Percentiles rank a stretch among this genome's conserved stretches.
Conservation (phyloP, 1,140 invertebrate genomes). For the Gonatopus flavifemur region DNA sequence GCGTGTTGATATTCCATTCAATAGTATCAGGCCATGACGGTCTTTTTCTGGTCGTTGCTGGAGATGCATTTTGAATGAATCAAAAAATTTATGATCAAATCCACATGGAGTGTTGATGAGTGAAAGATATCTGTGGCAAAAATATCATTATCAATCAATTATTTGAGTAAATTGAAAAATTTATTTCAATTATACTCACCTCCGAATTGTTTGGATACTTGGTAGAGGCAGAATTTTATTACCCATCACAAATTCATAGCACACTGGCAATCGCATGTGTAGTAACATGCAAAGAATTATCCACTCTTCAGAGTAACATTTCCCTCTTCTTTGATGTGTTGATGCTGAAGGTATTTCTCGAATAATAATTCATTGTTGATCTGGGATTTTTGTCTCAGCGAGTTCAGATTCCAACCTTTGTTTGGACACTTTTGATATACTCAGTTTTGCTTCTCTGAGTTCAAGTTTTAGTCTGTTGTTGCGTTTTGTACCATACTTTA, state of each 20-base stretch:
- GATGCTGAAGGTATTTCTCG: no score
- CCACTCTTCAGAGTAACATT: background rate
- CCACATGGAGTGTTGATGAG: conserved; percentile 9
- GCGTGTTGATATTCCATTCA: conserved; percentile 14
- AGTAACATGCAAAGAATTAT: background rate
- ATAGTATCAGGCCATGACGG: conserved; percentile 10
- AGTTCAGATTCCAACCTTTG: no score
- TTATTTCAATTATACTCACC: background rate
- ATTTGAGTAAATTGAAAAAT: background rate
- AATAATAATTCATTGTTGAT: no score
- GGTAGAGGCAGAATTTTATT: conserved; percentile 14
- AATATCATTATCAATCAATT: background rate
- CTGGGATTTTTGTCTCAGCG: no score
- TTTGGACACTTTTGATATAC: no score
- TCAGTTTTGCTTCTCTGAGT: no score
- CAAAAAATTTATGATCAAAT: conserved; percentile 20
- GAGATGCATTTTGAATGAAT: conserved; percentile 14
- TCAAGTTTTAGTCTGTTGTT: no score
- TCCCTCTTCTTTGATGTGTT: no score
- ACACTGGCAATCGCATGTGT: background rate
- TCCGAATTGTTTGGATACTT: background rate
- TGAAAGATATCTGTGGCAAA: conserved; percentile 2
- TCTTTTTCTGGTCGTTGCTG: conserved; percentile 4
- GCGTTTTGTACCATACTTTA: no score
- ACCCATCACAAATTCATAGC: background rate